Base-by-base conservation (phyloP, 2,888 invertebrate species). In the Pseudococcus jackbeardsleyi region DNA sequence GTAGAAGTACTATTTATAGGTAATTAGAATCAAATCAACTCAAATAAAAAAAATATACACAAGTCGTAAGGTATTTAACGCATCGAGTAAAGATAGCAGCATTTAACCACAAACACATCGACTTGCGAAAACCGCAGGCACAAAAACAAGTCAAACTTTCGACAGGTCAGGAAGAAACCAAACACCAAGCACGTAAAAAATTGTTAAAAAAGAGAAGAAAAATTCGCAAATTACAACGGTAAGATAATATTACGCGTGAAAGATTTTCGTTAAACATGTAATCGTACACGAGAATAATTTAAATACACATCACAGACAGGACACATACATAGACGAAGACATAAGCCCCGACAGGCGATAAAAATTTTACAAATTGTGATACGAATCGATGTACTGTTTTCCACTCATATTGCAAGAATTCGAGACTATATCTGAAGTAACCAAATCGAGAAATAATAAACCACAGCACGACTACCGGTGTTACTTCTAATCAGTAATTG, bases 51-150 rank as follows among this genome's bases (percentile, higher is more conserved):
- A 72, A 39, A 46, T 46, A 82, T 82, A 82, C 79, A 82, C 79
- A 82, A 82, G 39, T 77, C 33, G 33, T 39, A 33, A 82, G 46
- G 33, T 72, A 82, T 82, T 82, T 46, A 82, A 19, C 46, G 79
- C 79, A 82, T 42, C 79, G 42, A 33, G 46, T 46, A 46, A 46
- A 82, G 64, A 64, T 64, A 46, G 42, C 33, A 82, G 79, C 79
- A 42, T 68, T 22, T 68, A 72, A 33, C 33, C 79, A 82, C 79
- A 82, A 82, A 82, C 79, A 82, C 79, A 82, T 82, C 33, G 33
- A 46, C 79, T 82, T 33, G 72, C 64, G 22, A 64, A 22, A 64
- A 64, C 8, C 19, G 19, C 64, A 33, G 26, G 26, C 26, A 33
- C 26, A 64, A 64, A 22, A 64, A 0, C 64, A 64, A 64, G 19